Evolutionary conservation across 2,797 vertebrate genomes (phyloP).

Genomic region (Pygocentrus nattereri): DNA sequence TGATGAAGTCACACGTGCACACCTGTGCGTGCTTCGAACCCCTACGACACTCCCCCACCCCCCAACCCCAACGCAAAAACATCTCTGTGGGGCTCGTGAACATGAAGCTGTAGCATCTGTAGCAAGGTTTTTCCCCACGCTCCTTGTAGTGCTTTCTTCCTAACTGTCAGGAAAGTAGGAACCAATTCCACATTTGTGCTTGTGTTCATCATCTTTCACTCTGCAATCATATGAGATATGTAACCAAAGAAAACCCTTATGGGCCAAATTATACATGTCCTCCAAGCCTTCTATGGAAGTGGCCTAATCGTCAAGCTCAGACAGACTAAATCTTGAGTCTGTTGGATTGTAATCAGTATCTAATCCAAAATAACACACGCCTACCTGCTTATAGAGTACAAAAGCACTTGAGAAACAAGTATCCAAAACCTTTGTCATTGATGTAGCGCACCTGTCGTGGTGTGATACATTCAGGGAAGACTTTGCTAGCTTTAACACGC

Average conservation of each 20-base stretch:
- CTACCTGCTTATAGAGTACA: background rate
- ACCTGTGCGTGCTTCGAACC: constrained; percentile 64
- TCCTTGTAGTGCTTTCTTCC: constrained; percentile 94
- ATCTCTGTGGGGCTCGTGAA: constrained; percentile 68
- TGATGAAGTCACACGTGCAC: constrained; percentile 21
- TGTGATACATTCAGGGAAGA: constrained; percentile 62
- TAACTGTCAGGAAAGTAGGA: constrained; percentile 89
- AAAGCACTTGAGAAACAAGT: background rate
- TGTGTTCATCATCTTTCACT: constrained; percentile 60
- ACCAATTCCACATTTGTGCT: constrained; percentile 64
- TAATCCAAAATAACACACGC: background rate
- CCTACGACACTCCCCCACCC: constrained; percentile 64
- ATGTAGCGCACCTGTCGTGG: constrained; percentile 9
- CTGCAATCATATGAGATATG: constrained; percentile 61
- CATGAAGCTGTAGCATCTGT: constrained; percentile 76
- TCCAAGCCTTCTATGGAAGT: background rate
- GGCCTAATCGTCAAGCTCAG: background rate
- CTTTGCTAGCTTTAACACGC: constrained; percentile 58
- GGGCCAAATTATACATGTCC: constrained; percentile 8
- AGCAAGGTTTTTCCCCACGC: constrained; percentile 77
- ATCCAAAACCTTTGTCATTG: constrained; percentile 3
- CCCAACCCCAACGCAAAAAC: constrained; percentile 63
- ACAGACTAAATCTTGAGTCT: too few species aligned
- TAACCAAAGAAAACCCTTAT: constrained; percentile 74
- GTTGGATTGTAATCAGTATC: too few species aligned